phyloP scores from a whole-genome alignment of 2,888 invertebrate species.

The Odontocerum albicorne region DNA sequence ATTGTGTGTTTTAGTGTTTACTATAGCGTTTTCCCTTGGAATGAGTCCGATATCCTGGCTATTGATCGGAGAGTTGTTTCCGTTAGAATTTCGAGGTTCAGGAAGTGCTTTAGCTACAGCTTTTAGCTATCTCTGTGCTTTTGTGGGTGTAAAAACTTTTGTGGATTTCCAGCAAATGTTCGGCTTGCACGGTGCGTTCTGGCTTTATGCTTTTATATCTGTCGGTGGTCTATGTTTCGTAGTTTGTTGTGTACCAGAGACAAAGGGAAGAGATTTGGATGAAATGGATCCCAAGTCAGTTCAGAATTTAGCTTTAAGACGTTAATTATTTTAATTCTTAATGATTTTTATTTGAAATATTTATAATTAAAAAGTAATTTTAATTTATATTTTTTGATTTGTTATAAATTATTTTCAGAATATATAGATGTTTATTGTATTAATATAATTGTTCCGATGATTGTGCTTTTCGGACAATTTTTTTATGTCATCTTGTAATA shows the following conservation, averaged over 20 bases:
- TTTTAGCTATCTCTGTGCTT: conserved; percentile 85
- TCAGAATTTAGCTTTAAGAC: conserved; percentile 28
- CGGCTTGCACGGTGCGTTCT: conserved; percentile 83
- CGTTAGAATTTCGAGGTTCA: conserved; percentile 80
- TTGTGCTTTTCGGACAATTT: no score
- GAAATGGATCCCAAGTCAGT: conserved; percentile 80
- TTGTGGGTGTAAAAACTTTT: conserved; percentile 84
- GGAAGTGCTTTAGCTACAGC: conserved; percentile 86
- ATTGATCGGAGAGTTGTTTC: conserved; percentile 80
- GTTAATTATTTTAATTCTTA: no score
- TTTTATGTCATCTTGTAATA: no score
- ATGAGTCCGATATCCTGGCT: conserved; percentile 89
- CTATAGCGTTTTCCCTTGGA: conserved; percentile 83
- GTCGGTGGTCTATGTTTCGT: conserved; percentile 82
- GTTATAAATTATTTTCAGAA: no score
- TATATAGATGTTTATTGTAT: no score
- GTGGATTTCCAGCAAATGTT: conserved; percentile 77
- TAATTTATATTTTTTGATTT: no score
- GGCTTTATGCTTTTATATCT: conserved; percentile 84
- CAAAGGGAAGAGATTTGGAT: conserved; percentile 86
- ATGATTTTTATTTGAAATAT: no score
- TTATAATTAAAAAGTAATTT: no score
- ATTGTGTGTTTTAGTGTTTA: conserved; percentile 79
- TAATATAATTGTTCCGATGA: no score
- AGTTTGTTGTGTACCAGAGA: conserved; percentile 85